A percentile compares a stretch with the other conserved stretches of the same genome.
These are phyloP conservation scores for Garra rufa DNA, from an alignment of 2,113 vertebrate species.

Conservation along the genomic window DNA sequence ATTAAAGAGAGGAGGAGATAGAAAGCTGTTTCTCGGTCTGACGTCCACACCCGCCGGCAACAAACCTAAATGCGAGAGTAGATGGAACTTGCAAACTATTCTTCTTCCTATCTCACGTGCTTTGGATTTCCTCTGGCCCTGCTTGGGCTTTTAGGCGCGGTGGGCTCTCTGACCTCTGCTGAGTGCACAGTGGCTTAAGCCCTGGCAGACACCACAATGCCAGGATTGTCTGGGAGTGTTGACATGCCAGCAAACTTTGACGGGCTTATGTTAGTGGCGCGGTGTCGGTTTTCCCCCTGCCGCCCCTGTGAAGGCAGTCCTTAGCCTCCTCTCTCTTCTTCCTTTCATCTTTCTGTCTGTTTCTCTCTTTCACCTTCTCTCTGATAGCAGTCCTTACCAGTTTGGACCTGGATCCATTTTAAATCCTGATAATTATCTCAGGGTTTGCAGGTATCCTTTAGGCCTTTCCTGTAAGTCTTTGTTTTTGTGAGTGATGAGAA, in stretches of 20 bases:
- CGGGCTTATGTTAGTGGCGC: slow-evolving; percentile 49
- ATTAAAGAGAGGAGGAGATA: slow-evolving; percentile 59
- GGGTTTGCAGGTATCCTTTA: slow-evolving; percentile 10
- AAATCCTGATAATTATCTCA: background rate
- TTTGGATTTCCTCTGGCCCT: slow-evolving; percentile 32
- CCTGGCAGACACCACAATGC: slow-evolving; percentile 55
- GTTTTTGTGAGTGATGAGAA: background rate
- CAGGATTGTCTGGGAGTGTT: slow-evolving; percentile 54
- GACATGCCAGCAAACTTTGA: slow-evolving; percentile 56
- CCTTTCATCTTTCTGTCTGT: background rate
- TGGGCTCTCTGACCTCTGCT: background rate
- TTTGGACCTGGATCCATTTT: background rate
- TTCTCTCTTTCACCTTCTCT: background rate
- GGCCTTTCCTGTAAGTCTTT: background rate
- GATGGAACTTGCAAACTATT: slow-evolving; percentile 56
- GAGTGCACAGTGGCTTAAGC: slow-evolving; percentile 27
- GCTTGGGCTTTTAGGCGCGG: background rate
- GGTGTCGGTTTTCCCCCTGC: slow-evolving; percentile 49
- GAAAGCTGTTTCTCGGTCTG: slow-evolving; percentile 47
- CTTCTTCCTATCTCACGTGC: slow-evolving; percentile 50
- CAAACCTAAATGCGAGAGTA: background rate
- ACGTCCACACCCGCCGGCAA: background rate
- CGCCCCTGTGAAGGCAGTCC: background rate
- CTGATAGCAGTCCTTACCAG: background rate
- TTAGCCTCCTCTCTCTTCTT: slow-evolving; percentile 14